Conservation (phyloP, 2,797 vertebrate species). For the Caiman crocodilus region DNA sequence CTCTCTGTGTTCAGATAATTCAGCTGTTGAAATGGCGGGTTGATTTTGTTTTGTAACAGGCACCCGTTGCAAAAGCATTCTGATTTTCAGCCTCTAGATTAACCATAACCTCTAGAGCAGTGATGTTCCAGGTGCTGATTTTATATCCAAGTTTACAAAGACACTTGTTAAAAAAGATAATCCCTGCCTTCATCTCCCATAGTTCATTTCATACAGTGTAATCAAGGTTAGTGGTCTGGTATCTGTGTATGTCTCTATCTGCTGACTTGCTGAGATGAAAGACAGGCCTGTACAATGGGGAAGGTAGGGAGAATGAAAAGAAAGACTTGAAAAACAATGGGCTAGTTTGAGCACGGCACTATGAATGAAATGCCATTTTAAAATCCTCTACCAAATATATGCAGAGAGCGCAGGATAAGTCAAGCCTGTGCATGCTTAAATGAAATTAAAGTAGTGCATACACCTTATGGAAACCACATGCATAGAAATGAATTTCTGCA, state of each 20-base stretch:
- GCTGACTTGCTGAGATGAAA: neutral
- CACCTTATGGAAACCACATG: neutral
- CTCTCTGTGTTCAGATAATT: conserved; percentile 47
- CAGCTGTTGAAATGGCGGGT: conserved; percentile 42
- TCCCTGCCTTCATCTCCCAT: neutral
- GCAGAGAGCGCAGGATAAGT: neutral
- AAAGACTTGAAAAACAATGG: neutral
- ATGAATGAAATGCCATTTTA: neutral
- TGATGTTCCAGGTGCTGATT: neutral
- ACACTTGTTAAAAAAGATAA: neutral
- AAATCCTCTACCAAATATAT: neutral
- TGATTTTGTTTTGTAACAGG: conserved; percentile 34
- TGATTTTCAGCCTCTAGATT: conserved; percentile 36
- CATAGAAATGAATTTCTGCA: neutral
- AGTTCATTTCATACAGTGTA: neutral
- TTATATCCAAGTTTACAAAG: neutral
- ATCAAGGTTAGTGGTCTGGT: conserved; percentile 44
- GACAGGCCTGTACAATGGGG: neutral
- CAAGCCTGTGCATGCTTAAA: neutral
- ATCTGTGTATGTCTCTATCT: neutral
- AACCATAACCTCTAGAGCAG: neutral
- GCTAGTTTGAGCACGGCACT: neutral
- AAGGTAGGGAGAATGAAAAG: neutral
- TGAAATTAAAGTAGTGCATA: neutral
- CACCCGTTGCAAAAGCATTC: conserved; percentile 43